Base-by-base conservation (phyloP, 2,797 vertebrate species). In the Lateolabrax maculatus region DNA sequence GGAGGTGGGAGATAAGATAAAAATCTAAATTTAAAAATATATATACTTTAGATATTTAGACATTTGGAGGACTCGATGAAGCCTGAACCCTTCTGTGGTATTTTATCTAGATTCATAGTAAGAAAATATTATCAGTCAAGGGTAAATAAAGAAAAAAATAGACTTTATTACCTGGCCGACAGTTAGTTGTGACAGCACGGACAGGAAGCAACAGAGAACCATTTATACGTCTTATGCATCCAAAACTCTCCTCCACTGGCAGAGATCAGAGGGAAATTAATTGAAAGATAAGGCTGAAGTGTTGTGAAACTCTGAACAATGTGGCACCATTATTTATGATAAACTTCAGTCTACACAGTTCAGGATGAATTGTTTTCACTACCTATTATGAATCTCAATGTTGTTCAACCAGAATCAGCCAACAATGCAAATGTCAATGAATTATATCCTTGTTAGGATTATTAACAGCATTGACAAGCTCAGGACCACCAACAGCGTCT, bases 261-360 rank as follows among this genome's bases (percentile, higher is more conserved):
- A 6, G 68, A 48, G 43, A 77, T 72, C 77, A 31, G n/a, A 52
- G 18, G 23, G 65, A 71, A 52, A 41, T 71, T 48, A 52, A 81
- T 81, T 71, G 79, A 81, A 78, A 81, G 75, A 81, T 58, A 58
- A 67, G 49, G n/a, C 0, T 34, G 36, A 34, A 65, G 70, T 41
- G 63, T 39, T 29, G 23, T 23, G 21, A 76, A 79, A 76, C 67
- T 68, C 39, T 56, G 49, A 75, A 67, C 46, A 55, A 66, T 0
- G 55, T 9, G 41, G 48, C 0, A 44, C 36, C 57, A 25, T 69
- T 61, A 49, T 27, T 73, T 23, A 41, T 62, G 46, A 72, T 57
- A n/a, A 77, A 75, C 55, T n/a, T 34, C 27, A 18, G 18, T 23
- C 44, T 23, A 18, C 64, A 44, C 66, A 46, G 66, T 53, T 71